Evolutionary conservation across 2,113 vertebrate species (phyloP).

Genomic region (Trogon surrucura): DNA sequence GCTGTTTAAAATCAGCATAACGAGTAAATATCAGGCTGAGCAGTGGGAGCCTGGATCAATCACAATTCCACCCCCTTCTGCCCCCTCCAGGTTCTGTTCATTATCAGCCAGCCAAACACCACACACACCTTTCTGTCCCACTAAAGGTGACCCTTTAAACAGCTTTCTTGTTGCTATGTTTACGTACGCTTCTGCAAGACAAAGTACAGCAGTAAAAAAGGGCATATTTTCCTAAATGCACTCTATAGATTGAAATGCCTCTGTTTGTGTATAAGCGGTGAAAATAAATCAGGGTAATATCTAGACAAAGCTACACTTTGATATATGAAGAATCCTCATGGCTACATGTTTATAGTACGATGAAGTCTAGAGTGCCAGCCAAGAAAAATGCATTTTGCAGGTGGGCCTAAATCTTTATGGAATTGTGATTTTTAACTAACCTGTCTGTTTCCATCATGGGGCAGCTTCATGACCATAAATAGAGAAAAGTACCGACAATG

Average conservation of each 20-base stretch:
- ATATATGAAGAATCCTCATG: slow-evolving; percentile 69
- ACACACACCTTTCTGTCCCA: not conserved
- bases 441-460: slow-evolving; percentile 67
- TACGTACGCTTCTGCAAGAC: slow-evolving; percentile 60
- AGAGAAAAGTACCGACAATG: slow-evolving; percentile 42
- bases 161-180: slow-evolving; percentile 12
- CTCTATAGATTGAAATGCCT: slow-evolving; percentile 56
- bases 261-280: slow-evolving; percentile 59
- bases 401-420: slow-evolving; percentile 68
- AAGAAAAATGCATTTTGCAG: slow-evolving; percentile 75
- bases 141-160: slow-evolving; percentile 68
- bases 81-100: not conserved
- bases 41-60: not conserved
- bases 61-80: not conserved
- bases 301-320: slow-evolving; percentile 74
- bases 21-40: not conserved
- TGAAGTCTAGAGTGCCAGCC: slow-evolving; percentile 62
- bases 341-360: slow-evolving; percentile 69
- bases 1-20: not conserved
- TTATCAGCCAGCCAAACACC: not conserved
- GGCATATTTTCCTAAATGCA: slow-evolving; percentile 57
- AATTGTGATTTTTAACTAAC: slow-evolving; percentile 73
- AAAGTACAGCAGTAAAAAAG: slow-evolving; percentile 57
- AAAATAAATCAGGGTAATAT: slow-evolving; percentile 77
- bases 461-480: slow-evolving; percentile 70